A percentile compares a stretch with the other conserved stretches of the same genome.
phyloP scores from a whole-genome alignment of 1,140 invertebrate genomes.

The Apis laboriosa region DNA sequence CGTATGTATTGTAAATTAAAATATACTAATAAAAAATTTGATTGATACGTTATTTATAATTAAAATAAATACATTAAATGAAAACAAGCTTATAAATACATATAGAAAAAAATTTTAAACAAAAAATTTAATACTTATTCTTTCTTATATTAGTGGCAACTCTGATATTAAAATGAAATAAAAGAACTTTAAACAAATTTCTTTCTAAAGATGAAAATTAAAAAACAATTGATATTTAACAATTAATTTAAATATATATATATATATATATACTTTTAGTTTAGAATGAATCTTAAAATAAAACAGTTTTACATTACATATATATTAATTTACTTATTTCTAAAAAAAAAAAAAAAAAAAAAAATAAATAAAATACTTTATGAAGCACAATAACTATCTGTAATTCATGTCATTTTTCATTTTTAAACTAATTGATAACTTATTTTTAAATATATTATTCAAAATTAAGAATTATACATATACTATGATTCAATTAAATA shows the following conservation, averaged over 20 bases:
- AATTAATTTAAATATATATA: constrained; percentile 45
- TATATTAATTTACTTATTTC: constrained; percentile 58
- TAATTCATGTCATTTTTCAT: constrained; percentile 24
- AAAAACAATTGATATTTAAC: constrained; percentile 18
- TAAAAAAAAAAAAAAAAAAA: constrained; percentile 54
- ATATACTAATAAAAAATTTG: constrained; percentile 3
- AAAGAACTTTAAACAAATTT: constrained; percentile 20
- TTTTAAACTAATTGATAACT: constrained; percentile 42
- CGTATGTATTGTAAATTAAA: background rate
- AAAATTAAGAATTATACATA: background rate
- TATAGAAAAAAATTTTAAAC: constrained; percentile 11
- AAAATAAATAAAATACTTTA: constrained; percentile 56
- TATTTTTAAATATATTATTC: constrained; percentile 25
- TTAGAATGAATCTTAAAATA: constrained; percentile 27
- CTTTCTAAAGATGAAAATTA: constrained; percentile 6
- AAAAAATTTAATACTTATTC: constrained; percentile 27
- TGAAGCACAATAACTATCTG: constrained; percentile 21
- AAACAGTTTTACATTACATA: constrained; percentile 37
- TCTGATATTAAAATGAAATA: constrained; percentile 7
- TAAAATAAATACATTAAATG: constrained; percentile 20
- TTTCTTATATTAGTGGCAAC: constrained; percentile 20
- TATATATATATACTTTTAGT: background rate
- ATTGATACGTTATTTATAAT: no score
- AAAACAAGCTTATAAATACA: background rate
- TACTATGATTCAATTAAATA: background rate